phyloP scores from a whole-genome alignment of 2,797 vertebrate species.

The Mormyrus hasselquistii region DNA sequence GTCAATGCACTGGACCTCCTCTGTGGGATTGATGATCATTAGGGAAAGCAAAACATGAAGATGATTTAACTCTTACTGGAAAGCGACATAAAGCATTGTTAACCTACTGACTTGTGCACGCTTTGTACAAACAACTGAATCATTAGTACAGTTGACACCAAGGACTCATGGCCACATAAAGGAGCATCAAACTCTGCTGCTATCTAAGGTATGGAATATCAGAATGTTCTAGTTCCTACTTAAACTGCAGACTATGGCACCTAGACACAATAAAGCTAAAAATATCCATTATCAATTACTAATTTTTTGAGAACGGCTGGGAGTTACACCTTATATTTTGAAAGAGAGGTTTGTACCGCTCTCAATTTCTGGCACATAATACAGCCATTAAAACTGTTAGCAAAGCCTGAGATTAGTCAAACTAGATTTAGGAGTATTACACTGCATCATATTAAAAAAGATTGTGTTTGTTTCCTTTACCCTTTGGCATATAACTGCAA shows the following conservation, averaged over 20 bases:
- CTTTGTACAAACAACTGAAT: slow-evolving; percentile 5
- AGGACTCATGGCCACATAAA: not conserved
- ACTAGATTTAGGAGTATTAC: not conserved
- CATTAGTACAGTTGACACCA: not conserved
- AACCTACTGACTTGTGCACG: not conserved
- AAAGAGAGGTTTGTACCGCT: not conserved
- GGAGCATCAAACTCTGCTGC: not conserved
- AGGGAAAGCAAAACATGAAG: not conserved
- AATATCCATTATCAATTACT: not conserved
- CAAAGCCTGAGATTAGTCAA: not conserved
- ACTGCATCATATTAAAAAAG: not conserved
- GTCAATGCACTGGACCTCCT: not conserved
- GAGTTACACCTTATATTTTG: not conserved
- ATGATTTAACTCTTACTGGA: not conserved
- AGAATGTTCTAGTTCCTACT: not conserved
- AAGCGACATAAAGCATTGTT: not conserved
- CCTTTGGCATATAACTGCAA: not conserved
- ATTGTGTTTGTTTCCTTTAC: not conserved
- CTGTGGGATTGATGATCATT: not conserved
- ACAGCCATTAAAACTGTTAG: not conserved
- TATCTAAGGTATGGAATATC: not conserved
- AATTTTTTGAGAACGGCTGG: not conserved
- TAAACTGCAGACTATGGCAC: not conserved
- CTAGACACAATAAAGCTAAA: slow-evolving; percentile 3
- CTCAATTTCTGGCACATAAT: not conserved